These are phyloP conservation scores for Centropus unirufus DNA, from an alignment of 2,113 vertebrate genomes.

Conservation along the genomic window DNA sequence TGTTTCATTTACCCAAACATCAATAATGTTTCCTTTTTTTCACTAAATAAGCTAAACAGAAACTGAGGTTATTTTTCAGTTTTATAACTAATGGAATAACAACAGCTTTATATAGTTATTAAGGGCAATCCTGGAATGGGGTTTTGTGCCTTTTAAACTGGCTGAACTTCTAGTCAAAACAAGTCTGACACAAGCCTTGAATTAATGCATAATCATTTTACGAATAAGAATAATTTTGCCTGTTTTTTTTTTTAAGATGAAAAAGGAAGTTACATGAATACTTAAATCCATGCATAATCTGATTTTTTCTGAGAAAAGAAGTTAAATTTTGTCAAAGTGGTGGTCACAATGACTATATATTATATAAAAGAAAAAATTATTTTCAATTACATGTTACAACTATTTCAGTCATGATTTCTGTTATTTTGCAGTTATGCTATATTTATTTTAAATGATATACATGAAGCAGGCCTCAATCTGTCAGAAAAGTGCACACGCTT, in stretches of 20 bases:
- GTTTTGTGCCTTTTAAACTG: neutral
- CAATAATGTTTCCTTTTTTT: neutral
- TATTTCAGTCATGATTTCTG: neutral
- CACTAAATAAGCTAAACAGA: neutral
- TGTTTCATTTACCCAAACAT: constrained; percentile 1
- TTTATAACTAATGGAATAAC: neutral
- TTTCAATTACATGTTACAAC: neutral
- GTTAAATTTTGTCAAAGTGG: neutral
- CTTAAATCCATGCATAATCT: neutral
- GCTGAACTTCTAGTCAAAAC: neutral
- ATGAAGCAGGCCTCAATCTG: constrained; percentile 31
- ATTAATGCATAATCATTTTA: neutral
- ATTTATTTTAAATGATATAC: constrained; percentile 2
- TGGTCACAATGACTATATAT: neutral
- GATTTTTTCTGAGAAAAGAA: neutral
- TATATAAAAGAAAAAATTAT: neutral
- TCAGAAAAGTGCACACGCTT: neutral
- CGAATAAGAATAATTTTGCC: neutral
- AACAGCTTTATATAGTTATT: neutral
- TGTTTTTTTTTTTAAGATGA: neutral
- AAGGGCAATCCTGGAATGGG: neutral
- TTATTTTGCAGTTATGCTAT: constrained; percentile 27
- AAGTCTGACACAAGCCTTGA: neutral
- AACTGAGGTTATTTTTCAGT: neutral
- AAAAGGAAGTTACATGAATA: neutral